phyloP scores from a whole-genome alignment of 2,888 invertebrate species.

The Drosophila nr. fundita region DNA sequence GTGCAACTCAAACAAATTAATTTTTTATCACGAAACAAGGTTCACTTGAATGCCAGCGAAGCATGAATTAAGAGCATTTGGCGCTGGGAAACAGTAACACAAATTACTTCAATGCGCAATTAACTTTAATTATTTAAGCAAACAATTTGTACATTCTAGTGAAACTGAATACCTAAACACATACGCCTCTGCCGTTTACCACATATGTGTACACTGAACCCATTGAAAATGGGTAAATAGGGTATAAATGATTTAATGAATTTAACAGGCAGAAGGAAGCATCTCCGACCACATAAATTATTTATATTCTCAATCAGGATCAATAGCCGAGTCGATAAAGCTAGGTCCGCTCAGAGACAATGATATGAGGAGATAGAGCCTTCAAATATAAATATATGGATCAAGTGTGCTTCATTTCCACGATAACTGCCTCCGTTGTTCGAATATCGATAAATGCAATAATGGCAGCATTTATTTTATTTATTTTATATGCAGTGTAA shows the following conservation, averaged over 20 bases:
- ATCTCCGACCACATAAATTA: not conserved
- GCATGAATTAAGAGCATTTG: not conserved
- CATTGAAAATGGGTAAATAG: not conserved
- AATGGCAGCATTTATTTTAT: too few relatives aligned
- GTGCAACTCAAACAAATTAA: not conserved
- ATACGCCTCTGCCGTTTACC: not conserved
- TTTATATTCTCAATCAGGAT: not conserved
- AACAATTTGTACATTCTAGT: not conserved
- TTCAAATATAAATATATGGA: not conserved
- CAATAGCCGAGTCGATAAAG: not conserved
- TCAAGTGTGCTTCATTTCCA: not conserved
- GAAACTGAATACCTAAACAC: not conserved
- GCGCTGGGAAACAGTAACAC: not conserved
- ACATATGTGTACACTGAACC: not conserved
- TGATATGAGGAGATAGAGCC: not conserved
- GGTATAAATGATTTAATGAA: not conserved
- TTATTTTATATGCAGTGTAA: not conserved
- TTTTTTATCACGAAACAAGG: not conserved
- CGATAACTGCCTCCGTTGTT: not conserved
- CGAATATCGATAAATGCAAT: not conserved
- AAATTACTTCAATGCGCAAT: not conserved
- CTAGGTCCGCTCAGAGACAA: not conserved
- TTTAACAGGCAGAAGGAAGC: not conserved
- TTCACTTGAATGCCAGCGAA: not conserved
- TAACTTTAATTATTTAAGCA: slow-evolving; percentile 3